Base-by-base conservation (phyloP, 92 coral and sea anemone genomes). In the Umimayanthus kanabou region DNA sequence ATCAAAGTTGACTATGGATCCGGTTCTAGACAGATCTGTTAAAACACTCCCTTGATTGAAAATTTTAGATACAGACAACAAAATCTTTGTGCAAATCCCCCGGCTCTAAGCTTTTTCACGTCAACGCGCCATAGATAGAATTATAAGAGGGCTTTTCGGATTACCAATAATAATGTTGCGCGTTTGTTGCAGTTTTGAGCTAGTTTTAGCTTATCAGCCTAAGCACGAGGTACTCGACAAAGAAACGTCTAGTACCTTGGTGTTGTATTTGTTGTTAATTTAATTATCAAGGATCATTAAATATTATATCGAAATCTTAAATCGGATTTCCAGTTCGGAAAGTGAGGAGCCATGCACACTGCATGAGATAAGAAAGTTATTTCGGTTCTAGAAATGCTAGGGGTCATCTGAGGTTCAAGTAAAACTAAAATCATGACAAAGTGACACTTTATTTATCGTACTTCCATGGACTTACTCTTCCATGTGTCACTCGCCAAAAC, bases 221-320 rank as follows among this genome's bases (percentile, higher is more conserved):
- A 72, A 28, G 76, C 18, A 72, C 76, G 76, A 15, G 76, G 76
- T 72, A 72, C 37, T 71, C 39, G 39, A 71, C 76, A 71, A 71
- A 28, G 76, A 71, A 71, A 26, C n/a, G 28, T 40, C 76, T 71
- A 33, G 76, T 33, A 22, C 67, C 25, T 25, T 2, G 25, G 67
- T 61, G 23, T 61, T 61, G 15, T 5, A 61, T 25, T 61, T 18
- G n/a, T 61, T 25, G 22, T 20, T 61, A 72, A 28, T 28, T 72
- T 15, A 72, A 15, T 72, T 5, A 71, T 30, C 76, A 61, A 23
- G 69, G 76, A 8, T 20, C 40, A 72, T 26, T 70, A 70, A 70
- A 23, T 22, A 25, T 70, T 9, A 70, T 26, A 72, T 33, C 11
- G 40, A 72, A 29, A 72, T 4, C 20, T 29, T 15, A 28, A 72